Base-by-base conservation (phyloP, 2,888 invertebrate genomes). In the Micoletzkya japonica region DNA sequence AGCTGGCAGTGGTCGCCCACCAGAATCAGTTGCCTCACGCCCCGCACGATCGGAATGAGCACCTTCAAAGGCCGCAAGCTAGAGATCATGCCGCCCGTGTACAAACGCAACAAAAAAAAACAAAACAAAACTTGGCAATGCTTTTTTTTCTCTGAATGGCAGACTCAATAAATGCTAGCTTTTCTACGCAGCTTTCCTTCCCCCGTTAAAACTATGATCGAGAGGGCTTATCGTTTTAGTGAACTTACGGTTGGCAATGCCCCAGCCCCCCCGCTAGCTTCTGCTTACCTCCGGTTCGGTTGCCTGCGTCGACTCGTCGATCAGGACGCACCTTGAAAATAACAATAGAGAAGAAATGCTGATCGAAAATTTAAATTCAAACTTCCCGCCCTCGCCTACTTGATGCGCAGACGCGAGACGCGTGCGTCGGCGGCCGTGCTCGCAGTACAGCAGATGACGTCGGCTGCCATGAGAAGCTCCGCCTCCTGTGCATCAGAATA, bases 1-100 rank as follows among this genome's bases (percentile, higher is more conserved):
- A 98, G 89, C 87, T 99, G 98, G 86, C 98, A 98, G 86, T 99
- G 98, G 87, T 99, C 98, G 17, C 98, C 98, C 0, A 98, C 98
- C 2, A 98, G 90, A 76, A 98, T 95, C 67, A 98, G 88, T 88
- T 97, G 97, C 80, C 95, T 91, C 7, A 96, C 96, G 17, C 98
- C 98, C 4, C 97, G 89, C 0, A 98, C 95, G 0, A 98, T 95
- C 0, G 98, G 96, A 26, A 98, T 97, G 95, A 98, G 95, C 85
- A 78, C 32, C 30, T 26, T 7, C 24, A 14, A 52, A n/a, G n/a
- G n/a, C n/a, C n/a, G n/a, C n/a, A n/a, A n/a, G n/a, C n/a, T n/a
- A n/a, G n/a, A n/a, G n/a, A n/a, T n/a, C n/a, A n/a, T n/a, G n/a
- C n/a, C n/a, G n/a, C n/a, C n/a, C n/a, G n/a, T n/a, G n/a, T n/a